Percentiles rank a stretch among this genome's conserved stretches.
These are phyloP conservation scores for Melanocharis versteri DNA, from an alignment of 2,113 vertebrate genomes.

Conservation along the genomic window DNA sequence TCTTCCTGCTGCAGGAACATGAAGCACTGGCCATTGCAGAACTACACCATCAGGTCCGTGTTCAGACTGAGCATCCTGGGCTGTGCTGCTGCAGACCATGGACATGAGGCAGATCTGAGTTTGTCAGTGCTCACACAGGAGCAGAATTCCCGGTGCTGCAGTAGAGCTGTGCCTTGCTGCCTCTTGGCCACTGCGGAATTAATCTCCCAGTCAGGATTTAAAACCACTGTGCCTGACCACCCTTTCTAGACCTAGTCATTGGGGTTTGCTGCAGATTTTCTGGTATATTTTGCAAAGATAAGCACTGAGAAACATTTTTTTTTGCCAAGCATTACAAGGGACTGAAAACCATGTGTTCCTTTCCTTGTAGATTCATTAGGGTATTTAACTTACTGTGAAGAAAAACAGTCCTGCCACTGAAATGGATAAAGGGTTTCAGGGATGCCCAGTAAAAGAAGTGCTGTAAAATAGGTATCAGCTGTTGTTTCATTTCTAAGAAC, in stretches of 20 bases:
- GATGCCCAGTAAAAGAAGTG: neutral
- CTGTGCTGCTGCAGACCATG: neutral
- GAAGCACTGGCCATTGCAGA: neutral
- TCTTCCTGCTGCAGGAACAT: neutral
- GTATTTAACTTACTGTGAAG: neutral
- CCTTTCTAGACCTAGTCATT: neutral
- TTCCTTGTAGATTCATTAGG: neutral
- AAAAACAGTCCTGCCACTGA: neutral
- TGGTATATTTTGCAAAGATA: neutral
- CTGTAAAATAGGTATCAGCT: neutral
- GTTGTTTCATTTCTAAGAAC: neutral
- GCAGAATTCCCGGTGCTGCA: neutral
- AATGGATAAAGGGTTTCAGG: neutral
- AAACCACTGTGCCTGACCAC: neutral
- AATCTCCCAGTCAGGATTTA: neutral
- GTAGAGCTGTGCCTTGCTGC: neutral
- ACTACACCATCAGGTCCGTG: rapidly evolving
- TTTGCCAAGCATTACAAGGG: neutral
- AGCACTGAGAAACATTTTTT: neutral
- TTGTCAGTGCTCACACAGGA: neutral
- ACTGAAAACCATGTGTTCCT: neutral
- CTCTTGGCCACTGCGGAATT: neutral
- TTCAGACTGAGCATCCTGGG: neutral
- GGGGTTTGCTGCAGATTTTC: neutral
- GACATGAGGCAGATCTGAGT: neutral